Percentiles rank a stretch among this genome's conserved stretches.
Evolutionary conservation across 2,113 vertebrate species (phyloP).

Genomic region (Pelusios castaneus): DNA sequence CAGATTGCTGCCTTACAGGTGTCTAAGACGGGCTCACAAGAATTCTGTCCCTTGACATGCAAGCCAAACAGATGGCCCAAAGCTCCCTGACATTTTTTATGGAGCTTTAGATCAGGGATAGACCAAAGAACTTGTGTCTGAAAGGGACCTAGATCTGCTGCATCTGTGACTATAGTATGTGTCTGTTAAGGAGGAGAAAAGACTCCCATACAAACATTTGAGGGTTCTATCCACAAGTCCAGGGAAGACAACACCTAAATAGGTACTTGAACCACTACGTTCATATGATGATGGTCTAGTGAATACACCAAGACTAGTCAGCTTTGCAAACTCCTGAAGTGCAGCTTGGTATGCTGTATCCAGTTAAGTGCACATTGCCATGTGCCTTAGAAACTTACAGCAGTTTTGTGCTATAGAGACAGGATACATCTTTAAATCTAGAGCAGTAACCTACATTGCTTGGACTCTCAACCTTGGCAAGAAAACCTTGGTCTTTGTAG

Average conservation of each 20-base stretch:
- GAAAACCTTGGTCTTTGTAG: too few species aligned
- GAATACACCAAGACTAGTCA: not conserved
- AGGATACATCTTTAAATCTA: not conserved
- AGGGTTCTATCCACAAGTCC: not conserved
- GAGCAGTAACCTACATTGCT: not conserved
- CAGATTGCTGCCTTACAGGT: too few species aligned
- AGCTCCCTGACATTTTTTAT: not conserved
- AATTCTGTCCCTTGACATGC: too few species aligned
- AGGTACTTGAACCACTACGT: not conserved
- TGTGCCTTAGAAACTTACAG: not conserved
- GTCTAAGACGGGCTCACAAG: too few species aligned
- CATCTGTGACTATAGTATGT: not conserved
- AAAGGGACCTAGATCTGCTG: not conserved
- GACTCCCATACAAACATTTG: not conserved
- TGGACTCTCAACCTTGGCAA: too few species aligned
- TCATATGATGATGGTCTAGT: not conserved
- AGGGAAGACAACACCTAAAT: not conserved
- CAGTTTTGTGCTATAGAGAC: not conserved
- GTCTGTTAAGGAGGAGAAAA: not conserved
- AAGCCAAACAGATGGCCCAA: not conserved
- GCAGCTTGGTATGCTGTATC: not conserved
- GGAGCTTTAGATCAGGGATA: not conserved
- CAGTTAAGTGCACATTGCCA: not conserved
- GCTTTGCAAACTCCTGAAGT: too few species aligned
- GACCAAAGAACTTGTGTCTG: not conserved